These are phyloP conservation scores for Anguilla japonica DNA, from an alignment of 2,113 vertebrate genomes.

Conservation along the genomic window DNA sequence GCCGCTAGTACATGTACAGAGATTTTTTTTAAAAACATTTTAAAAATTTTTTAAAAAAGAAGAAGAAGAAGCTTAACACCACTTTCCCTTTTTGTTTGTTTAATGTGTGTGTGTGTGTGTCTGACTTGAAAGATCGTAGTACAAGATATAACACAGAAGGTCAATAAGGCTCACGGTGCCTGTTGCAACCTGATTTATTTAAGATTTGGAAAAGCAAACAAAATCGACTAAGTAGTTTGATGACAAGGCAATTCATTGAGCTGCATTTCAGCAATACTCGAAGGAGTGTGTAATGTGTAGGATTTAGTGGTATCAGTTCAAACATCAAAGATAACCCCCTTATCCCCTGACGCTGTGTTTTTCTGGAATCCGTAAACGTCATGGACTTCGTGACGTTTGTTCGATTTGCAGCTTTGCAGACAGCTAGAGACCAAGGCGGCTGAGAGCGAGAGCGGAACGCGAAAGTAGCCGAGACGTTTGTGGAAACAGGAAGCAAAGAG, in stretches of 20 bases:
- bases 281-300: neutral
- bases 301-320: neutral
- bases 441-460: slow-evolving; percentile 10
- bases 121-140: too few relatives aligned
- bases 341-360: neutral
- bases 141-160: too few relatives aligned
- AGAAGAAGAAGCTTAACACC: too few relatives aligned
- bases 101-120: too few relatives aligned
- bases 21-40: too few relatives aligned
- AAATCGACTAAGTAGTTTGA: neutral
- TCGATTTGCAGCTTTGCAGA: slow-evolving; percentile 35
- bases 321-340: neutral
- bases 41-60: too few relatives aligned
- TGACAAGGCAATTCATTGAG: neutral
- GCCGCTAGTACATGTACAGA: too few relatives aligned
- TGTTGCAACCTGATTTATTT: neutral
- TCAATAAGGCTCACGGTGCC: too few relatives aligned
- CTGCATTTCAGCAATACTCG: neutral
- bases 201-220: neutral
- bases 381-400: slow-evolving; percentile 42
- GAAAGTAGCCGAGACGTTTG: slow-evolving; percentile 50
- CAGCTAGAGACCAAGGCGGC: slow-evolving; percentile 9
- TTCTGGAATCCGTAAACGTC: slow-evolving; percentile 33
- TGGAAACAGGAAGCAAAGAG: slow-evolving; percentile 62
- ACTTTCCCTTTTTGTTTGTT: too few relatives aligned